Conservation (phyloP, 2,888 invertebrate genomes). For the Yponomeuta plumbellus region DNA sequence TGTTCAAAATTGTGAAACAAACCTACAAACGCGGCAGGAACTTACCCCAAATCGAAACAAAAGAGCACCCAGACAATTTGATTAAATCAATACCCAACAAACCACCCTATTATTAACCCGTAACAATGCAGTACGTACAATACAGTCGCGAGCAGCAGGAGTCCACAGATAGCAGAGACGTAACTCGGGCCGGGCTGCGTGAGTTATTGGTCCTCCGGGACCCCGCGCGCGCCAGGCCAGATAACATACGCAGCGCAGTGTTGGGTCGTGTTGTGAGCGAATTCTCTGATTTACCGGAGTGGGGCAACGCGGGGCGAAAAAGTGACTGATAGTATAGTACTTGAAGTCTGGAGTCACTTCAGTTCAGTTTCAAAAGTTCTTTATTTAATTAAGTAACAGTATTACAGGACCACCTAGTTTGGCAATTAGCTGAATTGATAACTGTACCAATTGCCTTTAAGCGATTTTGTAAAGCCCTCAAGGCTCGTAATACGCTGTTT, state of each 20-base stretch:
- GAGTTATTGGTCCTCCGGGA: constrained; percentile 37
- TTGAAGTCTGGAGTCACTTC: no score
- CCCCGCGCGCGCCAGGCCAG: constrained; percentile 19
- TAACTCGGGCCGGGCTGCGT: constrained; percentile 19
- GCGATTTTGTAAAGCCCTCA: no score
- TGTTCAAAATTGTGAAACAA: no score
- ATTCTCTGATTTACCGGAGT: background rate
- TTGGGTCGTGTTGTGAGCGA: constrained; percentile 1
- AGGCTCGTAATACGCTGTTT: no score
- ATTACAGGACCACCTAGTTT: no score
- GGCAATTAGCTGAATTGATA: no score
- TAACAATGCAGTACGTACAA: constrained; percentile 7
- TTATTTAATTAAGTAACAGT: no score
- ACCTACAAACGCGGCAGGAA: background rate
- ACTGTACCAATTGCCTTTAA: background rate
- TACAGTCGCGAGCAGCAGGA: background rate
- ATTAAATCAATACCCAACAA: constrained; percentile 9
- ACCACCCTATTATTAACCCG: constrained; percentile 12
- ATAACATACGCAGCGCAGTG: constrained; percentile 11
- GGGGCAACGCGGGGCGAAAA: background rate
- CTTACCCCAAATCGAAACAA: background rate
- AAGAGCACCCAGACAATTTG: background rate
- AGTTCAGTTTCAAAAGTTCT: no score
- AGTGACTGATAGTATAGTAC: background rate
- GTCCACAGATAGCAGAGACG: background rate